These are phyloP conservation scores for Orthonyx spaldingii DNA, from an alignment of 2,113 vertebrate genomes.

Conservation along the genomic window DNA sequence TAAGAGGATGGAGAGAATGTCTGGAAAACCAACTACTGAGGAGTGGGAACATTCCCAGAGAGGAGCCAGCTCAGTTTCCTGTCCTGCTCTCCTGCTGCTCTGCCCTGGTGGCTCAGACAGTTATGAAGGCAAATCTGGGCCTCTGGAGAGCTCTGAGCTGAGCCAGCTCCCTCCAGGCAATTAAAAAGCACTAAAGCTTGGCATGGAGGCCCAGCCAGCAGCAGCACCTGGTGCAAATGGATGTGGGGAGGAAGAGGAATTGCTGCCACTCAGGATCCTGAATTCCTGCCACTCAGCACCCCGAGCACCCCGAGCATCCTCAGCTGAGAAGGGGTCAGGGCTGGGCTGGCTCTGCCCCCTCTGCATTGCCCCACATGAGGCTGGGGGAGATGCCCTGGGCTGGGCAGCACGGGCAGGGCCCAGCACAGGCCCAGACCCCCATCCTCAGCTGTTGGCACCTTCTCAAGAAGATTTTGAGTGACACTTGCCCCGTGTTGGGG, in stretches of 20 bases:
- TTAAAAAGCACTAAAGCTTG: constrained; percentile 9
- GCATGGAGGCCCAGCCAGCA: background rate
- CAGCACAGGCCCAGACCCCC: background rate
- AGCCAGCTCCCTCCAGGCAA: background rate
- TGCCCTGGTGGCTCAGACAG: background rate
- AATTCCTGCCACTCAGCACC: background rate
- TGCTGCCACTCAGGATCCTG: background rate
- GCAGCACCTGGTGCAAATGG: background rate
- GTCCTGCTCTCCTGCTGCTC: background rate
- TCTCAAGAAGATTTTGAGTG: background rate
- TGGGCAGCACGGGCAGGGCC: accelerated
- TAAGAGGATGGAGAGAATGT: background rate
- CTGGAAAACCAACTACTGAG: background rate
- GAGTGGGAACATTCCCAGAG: background rate
- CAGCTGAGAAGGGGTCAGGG: background rate
- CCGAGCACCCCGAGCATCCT: background rate
- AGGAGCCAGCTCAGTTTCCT: background rate
- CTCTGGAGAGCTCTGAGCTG: constrained; percentile 5
- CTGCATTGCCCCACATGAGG: background rate
- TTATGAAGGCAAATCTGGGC: background rate
- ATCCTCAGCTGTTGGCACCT: background rate
- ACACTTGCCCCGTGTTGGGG: background rate
- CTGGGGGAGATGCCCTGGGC: background rate
- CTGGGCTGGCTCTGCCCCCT: background rate
- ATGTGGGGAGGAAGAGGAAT: background rate